Conservation (phyloP, 2,797 vertebrate genomes). For the Hippopotamyrus pictus region DNA sequence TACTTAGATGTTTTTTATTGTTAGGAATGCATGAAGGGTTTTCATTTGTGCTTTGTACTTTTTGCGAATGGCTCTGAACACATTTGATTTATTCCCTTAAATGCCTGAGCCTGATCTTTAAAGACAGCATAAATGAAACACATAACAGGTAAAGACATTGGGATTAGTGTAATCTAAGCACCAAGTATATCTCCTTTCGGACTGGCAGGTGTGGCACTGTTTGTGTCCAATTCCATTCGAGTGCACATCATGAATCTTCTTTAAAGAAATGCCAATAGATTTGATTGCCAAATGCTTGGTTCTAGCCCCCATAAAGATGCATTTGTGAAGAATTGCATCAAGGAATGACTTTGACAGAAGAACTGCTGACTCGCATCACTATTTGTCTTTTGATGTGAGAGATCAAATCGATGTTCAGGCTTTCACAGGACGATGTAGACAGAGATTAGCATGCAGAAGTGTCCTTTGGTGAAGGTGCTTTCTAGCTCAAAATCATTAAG, state of each 20-base stretch:
- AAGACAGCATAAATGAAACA: conserved; percentile 69
- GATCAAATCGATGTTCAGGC: conserved; percentile 98
- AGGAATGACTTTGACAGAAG: conserved; percentile 99
- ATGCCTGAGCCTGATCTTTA: conserved; percentile 66
- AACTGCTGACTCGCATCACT: conserved; percentile 99
- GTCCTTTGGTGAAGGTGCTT: conserved; percentile 51
- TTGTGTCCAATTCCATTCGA: conserved; percentile 65
- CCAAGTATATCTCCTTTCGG: conserved; percentile 47
- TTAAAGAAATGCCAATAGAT: conserved; percentile 97
- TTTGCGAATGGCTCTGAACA: conserved; percentile 49
- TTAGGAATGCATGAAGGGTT: conserved; percentile 72
- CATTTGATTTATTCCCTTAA: conserved; percentile 61
- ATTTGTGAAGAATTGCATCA: conserved; percentile 89
- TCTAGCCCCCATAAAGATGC: conserved; percentile 75
- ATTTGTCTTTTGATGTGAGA: conserved; percentile 99
- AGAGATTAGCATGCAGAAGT: conserved; percentile 94
- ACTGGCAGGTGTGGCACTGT: conserved; percentile 47
- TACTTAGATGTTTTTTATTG: conserved; percentile 67
- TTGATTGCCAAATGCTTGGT: conserved; percentile 90
- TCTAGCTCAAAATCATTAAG: conserved; percentile 64
- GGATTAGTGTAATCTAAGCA: conserved; percentile 64
- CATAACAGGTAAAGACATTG: conserved; percentile 69
- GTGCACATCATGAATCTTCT: conserved; percentile 88
- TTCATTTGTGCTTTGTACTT: conserved; percentile 65
- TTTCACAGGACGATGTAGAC: conserved; percentile 79